A percentile compares a stretch with the other conserved stretches of the same genome.
phyloP scores from a whole-genome alignment of 2,113 vertebrate species.

The Carollia perspicillata region DNA sequence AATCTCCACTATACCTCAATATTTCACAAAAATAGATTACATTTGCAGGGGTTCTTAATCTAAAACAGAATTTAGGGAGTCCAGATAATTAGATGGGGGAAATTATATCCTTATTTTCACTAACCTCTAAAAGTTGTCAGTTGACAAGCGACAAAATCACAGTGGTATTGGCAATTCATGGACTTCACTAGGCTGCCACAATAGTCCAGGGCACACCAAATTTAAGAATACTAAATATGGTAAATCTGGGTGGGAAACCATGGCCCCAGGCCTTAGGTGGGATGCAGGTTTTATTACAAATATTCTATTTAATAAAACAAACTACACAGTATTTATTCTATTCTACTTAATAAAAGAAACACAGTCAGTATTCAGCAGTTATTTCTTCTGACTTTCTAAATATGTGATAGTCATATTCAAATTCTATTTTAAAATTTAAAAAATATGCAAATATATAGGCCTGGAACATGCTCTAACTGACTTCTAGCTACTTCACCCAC shows the following conservation, averaged over 20 bases:
- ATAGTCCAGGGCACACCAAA: not conserved
- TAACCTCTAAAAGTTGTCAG: not conserved
- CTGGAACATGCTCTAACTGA: not conserved
- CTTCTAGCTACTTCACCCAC: not conserved
- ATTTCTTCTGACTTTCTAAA: not conserved
- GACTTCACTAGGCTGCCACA: not conserved
- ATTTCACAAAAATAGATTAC: not conserved
- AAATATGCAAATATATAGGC: not conserved
- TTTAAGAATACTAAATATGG: not conserved
- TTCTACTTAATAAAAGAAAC: not conserved
- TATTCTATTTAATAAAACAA: not conserved
- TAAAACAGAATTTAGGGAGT: not conserved
- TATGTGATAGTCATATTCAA: not conserved
- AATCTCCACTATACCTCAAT: not conserved
- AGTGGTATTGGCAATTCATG: not conserved
- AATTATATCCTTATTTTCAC: not conserved
- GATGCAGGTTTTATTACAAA: not conserved
- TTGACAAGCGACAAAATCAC: not conserved
- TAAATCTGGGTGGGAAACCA: not conserved
- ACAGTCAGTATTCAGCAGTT: not conserved
- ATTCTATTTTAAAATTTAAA: not conserved
- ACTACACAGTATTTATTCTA: too few species aligned
- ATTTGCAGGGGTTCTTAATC: not conserved
- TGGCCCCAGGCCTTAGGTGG: not conserved
- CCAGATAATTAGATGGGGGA: not conserved